These are phyloP conservation scores for Phoeniculus purpureus DNA, from an alignment of 2,797 vertebrate genomes.

Conservation along the genomic window DNA sequence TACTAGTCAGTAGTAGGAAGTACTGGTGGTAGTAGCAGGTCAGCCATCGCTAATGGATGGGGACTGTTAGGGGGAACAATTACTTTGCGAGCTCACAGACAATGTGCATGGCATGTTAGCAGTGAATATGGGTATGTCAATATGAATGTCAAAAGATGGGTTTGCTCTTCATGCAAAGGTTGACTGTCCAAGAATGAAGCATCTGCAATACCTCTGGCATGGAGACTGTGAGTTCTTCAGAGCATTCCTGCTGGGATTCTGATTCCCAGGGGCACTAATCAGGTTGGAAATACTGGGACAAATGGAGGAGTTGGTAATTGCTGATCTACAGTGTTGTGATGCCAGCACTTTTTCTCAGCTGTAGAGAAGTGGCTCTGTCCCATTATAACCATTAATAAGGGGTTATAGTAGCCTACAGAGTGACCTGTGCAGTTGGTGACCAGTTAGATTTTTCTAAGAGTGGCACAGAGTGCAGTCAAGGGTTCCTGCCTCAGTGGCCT, in stretches of 20 bases:
- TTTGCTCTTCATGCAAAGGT: neutral
- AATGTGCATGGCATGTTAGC: neutral
- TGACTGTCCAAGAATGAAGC: neutral
- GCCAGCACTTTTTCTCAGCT: neutral
- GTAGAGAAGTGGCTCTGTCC: neutral
- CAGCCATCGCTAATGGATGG: neutral
- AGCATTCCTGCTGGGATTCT: neutral
- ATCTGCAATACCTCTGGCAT: neutral
- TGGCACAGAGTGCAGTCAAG: neutral
- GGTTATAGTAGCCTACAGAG: neutral
- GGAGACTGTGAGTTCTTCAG: neutral
- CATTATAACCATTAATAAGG: neutral
- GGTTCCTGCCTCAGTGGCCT: neutral
- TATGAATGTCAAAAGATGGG: neutral
- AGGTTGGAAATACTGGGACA: neutral
- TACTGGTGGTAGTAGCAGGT: neutral
- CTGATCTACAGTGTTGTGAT: neutral
- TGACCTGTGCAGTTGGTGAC: neutral
- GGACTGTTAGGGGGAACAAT: accelerated
- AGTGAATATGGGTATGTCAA: neutral
- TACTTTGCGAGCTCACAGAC: neutral
- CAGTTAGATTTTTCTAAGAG: neutral
- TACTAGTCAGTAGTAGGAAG: neutral
- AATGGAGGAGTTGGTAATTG: neutral
- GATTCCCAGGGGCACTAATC: neutral